A percentile compares a stretch with the other conserved stretches of the same genome.
phyloP scores from a whole-genome alignment of 1,140 invertebrate species.

The Chionoecetes opilio region DNA sequence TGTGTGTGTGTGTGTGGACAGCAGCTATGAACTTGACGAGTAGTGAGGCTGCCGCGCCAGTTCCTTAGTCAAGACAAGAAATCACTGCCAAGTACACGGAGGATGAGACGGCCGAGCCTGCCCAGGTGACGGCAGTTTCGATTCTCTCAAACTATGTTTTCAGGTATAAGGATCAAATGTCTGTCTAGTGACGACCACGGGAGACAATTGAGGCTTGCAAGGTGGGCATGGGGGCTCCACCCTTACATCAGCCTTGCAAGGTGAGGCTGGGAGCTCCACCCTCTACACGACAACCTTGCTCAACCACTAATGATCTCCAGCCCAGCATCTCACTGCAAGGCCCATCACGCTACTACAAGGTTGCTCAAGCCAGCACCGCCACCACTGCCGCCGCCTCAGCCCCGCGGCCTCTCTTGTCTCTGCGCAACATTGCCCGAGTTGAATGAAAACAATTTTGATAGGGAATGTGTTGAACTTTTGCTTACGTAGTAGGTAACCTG shows the following conservation, averaged over 20 bases:
- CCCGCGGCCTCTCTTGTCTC: background rate
- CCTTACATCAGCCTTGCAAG: background rate
- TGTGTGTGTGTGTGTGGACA: background rate
- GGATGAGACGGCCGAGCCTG: constrained; percentile 53
- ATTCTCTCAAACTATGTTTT: constrained; percentile 2
- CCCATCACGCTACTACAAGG: constrained; percentile 33
- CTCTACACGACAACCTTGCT: constrained; percentile 63
- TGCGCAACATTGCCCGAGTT: background rate
- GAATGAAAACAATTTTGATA: background rate
- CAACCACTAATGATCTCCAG: constrained; percentile 62
- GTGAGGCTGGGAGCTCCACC: background rate
- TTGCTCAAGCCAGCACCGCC: constrained; percentile 52
- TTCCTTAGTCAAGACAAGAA: constrained; percentile 74
- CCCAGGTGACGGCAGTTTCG: background rate
- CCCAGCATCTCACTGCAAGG: constrained; percentile 50
- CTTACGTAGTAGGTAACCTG: background rate
- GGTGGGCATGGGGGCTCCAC: background rate
- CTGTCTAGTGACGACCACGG: background rate
- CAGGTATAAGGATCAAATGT: constrained; percentile 18
- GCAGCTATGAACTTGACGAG: background rate
- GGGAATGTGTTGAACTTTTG: no score
- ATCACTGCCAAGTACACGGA: constrained; percentile 76
- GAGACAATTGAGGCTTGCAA: background rate
- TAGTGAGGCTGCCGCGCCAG: constrained; percentile 62
- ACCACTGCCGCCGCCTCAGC: background rate